These are phyloP conservation scores for Jordanella pulchra DNA, from an alignment of 2,797 vertebrate genomes.

Conservation along the genomic window DNA sequence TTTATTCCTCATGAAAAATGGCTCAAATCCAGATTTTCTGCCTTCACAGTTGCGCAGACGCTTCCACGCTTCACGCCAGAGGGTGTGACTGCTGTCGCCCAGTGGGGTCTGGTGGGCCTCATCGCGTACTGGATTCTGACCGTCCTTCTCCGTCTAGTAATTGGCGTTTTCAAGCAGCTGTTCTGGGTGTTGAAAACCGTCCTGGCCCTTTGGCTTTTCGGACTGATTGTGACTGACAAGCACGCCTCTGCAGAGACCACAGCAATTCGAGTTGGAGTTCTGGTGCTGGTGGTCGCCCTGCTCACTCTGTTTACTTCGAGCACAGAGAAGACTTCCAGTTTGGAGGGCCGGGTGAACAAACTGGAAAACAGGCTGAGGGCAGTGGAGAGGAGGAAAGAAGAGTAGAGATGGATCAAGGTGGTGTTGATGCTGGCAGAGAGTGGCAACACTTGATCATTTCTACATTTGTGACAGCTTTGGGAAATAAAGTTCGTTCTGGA, in stretches of 20 bases:
- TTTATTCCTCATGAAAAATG: neutral
- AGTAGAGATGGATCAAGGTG: conserved; percentile 42
- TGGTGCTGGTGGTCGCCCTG: conserved; percentile 72
- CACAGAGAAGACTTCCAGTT: conserved; percentile 42
- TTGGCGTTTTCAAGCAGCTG: conserved; percentile 61
- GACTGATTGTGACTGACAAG: conserved; percentile 73
- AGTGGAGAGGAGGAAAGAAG: conserved; percentile 72
- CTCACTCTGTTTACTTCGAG: conserved; percentile 61
- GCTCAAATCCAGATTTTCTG: conserved; percentile 17
- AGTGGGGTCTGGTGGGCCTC: conserved; percentile 79
- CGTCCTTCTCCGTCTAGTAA: conserved; percentile 64
- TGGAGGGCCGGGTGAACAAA: conserved; percentile 69
- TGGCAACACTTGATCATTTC: conserved; percentile 38
- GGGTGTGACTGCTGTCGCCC: conserved; percentile 73
- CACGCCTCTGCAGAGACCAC: conserved; percentile 62
- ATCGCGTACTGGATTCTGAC: conserved; percentile 79
- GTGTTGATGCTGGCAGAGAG: conserved; percentile 18
- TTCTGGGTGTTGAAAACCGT: conserved; percentile 79
- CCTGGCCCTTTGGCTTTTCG: conserved; percentile 76
- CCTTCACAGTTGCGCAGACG: conserved; percentile 62
- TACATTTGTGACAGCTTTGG: conserved; percentile 44
- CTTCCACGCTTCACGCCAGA: conserved; percentile 80
- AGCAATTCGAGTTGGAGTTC: conserved; percentile 64
- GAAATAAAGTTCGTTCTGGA: conserved; percentile 69
- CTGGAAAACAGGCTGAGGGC: conserved; percentile 75